Evolutionary conservation across 2,888 invertebrate genomes (phyloP).

Genomic region (Xiphydria camelus): DNA sequence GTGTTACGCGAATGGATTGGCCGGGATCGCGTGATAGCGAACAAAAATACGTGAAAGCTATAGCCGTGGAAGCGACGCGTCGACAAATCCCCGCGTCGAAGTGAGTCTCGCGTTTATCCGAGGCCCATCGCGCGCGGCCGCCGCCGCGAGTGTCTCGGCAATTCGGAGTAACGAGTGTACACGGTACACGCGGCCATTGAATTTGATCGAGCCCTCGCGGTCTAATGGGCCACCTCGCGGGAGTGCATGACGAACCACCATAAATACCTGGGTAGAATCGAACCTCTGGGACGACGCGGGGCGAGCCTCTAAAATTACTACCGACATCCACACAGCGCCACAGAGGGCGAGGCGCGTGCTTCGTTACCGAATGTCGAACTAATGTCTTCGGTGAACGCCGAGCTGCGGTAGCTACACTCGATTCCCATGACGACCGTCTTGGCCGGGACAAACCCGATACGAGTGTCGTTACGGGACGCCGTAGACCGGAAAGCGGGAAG

Average conservation of each 20-base stretch:
- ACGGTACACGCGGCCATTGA: too few species aligned
- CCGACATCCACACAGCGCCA: constrained; percentile 14
- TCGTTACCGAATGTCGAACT: constrained; percentile 27
- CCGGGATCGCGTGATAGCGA: too few species aligned
- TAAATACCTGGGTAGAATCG: constrained; percentile 15
- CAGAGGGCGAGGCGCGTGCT: too few species aligned
- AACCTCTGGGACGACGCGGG: constrained; percentile 17
- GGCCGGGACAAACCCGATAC: not conserved
- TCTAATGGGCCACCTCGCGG: not conserved
- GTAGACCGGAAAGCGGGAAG: constrained; percentile 5
- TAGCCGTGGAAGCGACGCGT: too few species aligned
- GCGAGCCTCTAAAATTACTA: constrained; percentile 22
- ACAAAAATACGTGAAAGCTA: too few species aligned
- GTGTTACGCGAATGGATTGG: too few species aligned
- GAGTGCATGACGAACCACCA: constrained; percentile 25
- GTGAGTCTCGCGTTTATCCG: too few species aligned
- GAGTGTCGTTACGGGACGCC: constrained; percentile 16
- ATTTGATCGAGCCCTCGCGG: too few species aligned
- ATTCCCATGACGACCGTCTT: constrained; percentile 22
- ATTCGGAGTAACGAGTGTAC: too few species aligned
- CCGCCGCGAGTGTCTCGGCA: too few species aligned
- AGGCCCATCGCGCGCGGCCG: too few species aligned
- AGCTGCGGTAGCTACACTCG: constrained; percentile 10
- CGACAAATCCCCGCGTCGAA: too few species aligned
- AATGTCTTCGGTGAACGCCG: constrained; percentile 19